Evolutionary conservation across 2,797 vertebrate genomes (phyloP), one percentile per base, ranked within the genome.

Genomic region (Myripristis jacobus): DNA sequence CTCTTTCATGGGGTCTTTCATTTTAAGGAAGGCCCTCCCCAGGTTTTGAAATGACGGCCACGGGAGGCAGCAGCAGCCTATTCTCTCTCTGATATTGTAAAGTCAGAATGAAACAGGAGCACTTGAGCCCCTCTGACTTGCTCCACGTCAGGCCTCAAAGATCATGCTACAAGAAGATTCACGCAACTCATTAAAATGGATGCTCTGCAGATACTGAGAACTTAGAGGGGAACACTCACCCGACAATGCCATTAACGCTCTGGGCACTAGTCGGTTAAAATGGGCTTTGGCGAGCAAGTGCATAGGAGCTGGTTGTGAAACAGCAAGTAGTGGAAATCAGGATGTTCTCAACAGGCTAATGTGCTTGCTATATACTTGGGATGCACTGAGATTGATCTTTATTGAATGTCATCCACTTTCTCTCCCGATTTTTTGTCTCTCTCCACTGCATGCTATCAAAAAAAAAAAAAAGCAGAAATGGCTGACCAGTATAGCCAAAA

Each of bases 241-340:
- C n/a, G 29, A 73, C 61, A 66, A 18, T 25, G 38, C 27, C 34
- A 55, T 19, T 18, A 47, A 47, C 7, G 19, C 44, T 19, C 3
- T 66, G 21, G 43, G 18, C 54, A 44, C 51, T 59, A 15, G 4
- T 47, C 36, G 64, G 25, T 63, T 48, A 66, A 50, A 71, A 55
- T 27, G 46, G 24, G 38, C 57, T 77, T 72, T 43, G 34, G 34
- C 52, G 41, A 60, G 54, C 27, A 19, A 61, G 44, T 51, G 51
- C 43, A n/a, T 54, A 74, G 41, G 44, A 54, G 56, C 54, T 19
- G 53, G 62, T 66, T 47, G 51, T 82, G 73, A 79, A 36, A 70
- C 53, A 68, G 41, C 70, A 78, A 70, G 64, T 67, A 18, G 36
- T 38, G 52, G 59, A 75, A 66, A 71, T 63, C 67, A 57, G 50